Evolutionary conservation across 2,113 vertebrate species (phyloP).

Genomic region (Excalfactoria chinensis): DNA sequence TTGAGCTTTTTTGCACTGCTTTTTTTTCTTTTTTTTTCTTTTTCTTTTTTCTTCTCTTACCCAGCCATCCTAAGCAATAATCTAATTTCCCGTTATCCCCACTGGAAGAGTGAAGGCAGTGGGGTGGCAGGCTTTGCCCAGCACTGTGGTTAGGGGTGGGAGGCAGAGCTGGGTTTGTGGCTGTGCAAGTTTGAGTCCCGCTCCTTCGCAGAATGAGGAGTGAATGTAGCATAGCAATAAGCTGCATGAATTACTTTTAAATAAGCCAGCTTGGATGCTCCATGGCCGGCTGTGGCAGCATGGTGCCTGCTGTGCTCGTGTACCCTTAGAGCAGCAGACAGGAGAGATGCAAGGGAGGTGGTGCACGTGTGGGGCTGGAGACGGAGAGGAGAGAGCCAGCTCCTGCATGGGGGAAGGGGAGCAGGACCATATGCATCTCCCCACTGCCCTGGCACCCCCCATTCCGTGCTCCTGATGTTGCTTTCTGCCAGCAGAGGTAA

Average conservation of each 20-base stretch:
- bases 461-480: not conserved
- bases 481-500: constrained; percentile 25
- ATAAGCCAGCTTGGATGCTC: not conserved
- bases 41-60: not conserved
- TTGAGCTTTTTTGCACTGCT: not conserved
- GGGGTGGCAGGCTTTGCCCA: constrained; percentile 54
- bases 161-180: not conserved
- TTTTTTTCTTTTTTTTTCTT: too few relatives aligned
- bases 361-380: not conserved
- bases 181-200: not conserved
- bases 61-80: not conserved
- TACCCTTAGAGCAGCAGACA: not conserved
- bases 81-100: not conserved
- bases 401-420: not conserved
- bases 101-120: constrained; percentile 37
- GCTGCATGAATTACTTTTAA: constrained; percentile 13
- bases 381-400: not conserved
- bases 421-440: not conserved
- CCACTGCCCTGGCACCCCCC: not conserved
- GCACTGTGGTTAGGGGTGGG: constrained; percentile 57
- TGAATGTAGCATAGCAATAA: not conserved
- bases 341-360: not conserved
- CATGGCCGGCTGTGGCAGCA: not conserved
- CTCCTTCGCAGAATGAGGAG: not conserved
- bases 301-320: not conserved